Percentiles rank a stretch among this genome's conserved stretches.
Evolutionary conservation across 2,113 vertebrate species (phyloP).

Genomic region (Ammodytes marinus): DNA sequence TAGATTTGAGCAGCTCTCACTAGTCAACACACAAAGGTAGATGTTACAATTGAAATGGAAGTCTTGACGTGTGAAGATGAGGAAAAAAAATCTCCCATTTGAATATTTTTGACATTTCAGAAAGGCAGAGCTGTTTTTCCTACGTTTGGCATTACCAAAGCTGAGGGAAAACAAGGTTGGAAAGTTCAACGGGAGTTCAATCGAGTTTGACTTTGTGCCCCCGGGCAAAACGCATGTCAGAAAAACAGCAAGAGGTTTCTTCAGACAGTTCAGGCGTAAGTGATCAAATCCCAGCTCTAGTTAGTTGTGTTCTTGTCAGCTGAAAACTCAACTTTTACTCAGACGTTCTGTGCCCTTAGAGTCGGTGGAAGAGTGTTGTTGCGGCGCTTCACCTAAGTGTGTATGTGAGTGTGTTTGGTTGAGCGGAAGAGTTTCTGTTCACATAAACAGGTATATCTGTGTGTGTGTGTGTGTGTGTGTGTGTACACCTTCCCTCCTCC

Average conservation of each 20-base stretch:
- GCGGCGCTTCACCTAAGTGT: conserved; percentile 6
- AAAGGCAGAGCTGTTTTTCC: conserved; percentile 36
- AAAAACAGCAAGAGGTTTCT: conserved; percentile 44
- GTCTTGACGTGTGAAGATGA: conserved; percentile 53
- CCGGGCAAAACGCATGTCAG: conserved; percentile 39
- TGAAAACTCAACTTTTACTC: conserved; percentile 36
- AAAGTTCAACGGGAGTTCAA: conserved; percentile 69
- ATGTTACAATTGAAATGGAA: conserved; percentile 38
- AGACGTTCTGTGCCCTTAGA: conserved; percentile 17
- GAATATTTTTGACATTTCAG: conserved; percentile 60
- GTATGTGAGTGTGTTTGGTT: conserved; percentile 12
- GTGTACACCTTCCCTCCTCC: conserved; percentile 8
- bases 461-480: conserved; percentile 1
- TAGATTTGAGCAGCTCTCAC: conserved; percentile 5
- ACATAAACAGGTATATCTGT: conserved; percentile 2
- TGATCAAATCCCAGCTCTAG: conserved; percentile 34
- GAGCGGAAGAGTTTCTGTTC: background rate
- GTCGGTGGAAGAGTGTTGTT: conserved; percentile 15
- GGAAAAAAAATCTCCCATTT: conserved; percentile 18
- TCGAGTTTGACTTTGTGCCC: conserved; percentile 49
- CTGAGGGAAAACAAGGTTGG: conserved; percentile 33
- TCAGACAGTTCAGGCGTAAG: conserved; percentile 38
- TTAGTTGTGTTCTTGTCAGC: conserved; percentile 20
- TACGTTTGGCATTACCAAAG: conserved; percentile 37
- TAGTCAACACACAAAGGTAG: conserved; percentile 34